phyloP scores from a whole-genome alignment of 2,888 invertebrate species.

The Leucophenga montana region DNA sequence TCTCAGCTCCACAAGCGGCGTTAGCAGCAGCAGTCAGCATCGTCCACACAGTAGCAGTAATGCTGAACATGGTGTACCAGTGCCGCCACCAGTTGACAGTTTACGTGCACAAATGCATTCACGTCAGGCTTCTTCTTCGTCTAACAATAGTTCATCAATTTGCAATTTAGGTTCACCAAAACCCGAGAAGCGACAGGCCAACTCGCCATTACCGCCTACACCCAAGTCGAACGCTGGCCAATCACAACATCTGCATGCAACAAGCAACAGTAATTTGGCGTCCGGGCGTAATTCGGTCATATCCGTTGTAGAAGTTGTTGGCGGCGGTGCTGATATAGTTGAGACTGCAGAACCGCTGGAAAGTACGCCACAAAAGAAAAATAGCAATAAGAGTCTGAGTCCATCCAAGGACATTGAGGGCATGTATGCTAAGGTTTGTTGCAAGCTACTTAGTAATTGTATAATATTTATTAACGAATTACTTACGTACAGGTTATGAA shows the following conservation, averaged over 20 bases:
- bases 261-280: constrained; percentile 70
- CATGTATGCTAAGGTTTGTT: constrained; percentile 89
- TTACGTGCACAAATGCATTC: constrained; percentile 77
- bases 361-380: constrained; percentile 67
- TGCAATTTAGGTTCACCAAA: constrained; percentile 89
- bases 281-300: constrained; percentile 72
- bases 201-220: constrained; percentile 89
- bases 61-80: constrained; percentile 57
- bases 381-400: constrained; percentile 74
- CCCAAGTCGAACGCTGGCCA: constrained; percentile 73
- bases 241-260: constrained; percentile 54
- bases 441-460: neutral
- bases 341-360: constrained; percentile 49
- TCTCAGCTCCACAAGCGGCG: neutral
- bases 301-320: constrained; percentile 70
- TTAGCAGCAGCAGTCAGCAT: constrained; percentile 32
- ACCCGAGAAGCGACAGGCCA: constrained; percentile 91
- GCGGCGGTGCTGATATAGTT: constrained; percentile 53
- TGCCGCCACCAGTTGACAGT: constrained; percentile 78
- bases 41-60: constrained; percentile 41
- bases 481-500: constrained; percentile 69
- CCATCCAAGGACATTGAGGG: constrained; percentile 85
- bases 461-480: neutral
- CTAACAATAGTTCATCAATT: constrained; percentile 79
- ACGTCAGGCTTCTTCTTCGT: constrained; percentile 75